These are phyloP conservation scores for Dicranocentrus wangi DNA, from an alignment of 2,888 invertebrate genomes.

Conservation along the genomic window DNA sequence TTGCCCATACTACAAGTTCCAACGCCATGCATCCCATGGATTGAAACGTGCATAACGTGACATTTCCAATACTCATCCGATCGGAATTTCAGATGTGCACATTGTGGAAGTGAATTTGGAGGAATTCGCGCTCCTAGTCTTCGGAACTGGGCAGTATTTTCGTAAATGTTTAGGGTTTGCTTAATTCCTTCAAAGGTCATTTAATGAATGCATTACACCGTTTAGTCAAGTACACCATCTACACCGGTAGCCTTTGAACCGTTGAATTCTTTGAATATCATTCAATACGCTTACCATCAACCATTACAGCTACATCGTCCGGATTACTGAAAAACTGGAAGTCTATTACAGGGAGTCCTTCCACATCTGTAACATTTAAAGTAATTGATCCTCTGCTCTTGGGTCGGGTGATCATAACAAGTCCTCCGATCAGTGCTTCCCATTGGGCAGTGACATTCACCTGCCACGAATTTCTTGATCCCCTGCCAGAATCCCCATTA, in stretches of 20 bases:
- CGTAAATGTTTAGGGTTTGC: background rate
- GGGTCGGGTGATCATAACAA: background rate
- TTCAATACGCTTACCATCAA: conserved; percentile 1
- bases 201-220: background rate
- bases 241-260: too few relatives aligned
- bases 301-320: conserved; percentile 25
- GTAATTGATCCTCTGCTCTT: background rate
- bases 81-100: conserved; percentile 17
- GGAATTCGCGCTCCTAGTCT: conserved; percentile 15
- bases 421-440: conserved; percentile 1
- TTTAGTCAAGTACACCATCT: background rate
- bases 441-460: background rate
- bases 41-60: conserved; percentile 1
- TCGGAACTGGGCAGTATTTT: conserved; percentile 14
- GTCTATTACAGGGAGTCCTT: conserved; percentile 21
- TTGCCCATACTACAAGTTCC: conserved; percentile 36
- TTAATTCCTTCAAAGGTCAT: conserved; percentile 18
- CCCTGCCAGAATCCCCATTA: background rate
- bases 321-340: conserved; percentile 15
- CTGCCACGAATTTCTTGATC: background rate
- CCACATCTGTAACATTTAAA: background rate
- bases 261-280: background rate
- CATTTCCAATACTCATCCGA: conserved; percentile 44
- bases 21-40: background rate
- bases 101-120: background rate